phyloP scores from a whole-genome alignment of 2,113 vertebrate genomes.

The Oreochromis aureus region DNA sequence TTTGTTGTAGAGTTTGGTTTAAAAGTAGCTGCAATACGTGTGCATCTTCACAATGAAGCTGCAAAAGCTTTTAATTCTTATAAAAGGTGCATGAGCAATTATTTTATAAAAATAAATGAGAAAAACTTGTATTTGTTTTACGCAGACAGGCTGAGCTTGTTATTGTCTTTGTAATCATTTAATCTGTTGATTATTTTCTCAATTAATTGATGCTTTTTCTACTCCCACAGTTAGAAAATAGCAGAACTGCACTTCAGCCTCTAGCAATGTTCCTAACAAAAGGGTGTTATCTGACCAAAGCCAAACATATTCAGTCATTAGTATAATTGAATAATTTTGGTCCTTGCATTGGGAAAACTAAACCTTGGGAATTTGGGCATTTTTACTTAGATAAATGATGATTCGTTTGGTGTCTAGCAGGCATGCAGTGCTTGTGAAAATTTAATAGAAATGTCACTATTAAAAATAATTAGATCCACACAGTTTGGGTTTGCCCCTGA shows the following conservation, averaged over 20 bases:
- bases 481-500: background rate
- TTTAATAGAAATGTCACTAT: background rate
- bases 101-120: background rate
- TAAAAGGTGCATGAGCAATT: background rate
- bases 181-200: background rate
- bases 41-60: background rate
- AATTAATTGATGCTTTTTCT: background rate
- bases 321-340: background rate
- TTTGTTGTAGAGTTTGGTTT: background rate
- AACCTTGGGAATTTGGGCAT: background rate
- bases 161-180: background rate
- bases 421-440: background rate
- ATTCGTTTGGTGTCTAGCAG: background rate
- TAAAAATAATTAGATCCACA: background rate
- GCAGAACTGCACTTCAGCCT: background rate
- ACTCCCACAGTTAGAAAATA: background rate
- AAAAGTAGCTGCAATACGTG: background rate
- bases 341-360: background rate
- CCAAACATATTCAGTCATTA: background rate
- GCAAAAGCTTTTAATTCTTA: background rate
- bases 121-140: background rate
- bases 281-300: background rate
- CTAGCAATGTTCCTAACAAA: background rate
- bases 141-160: background rate
- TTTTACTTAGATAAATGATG: background rate